A percentile compares a stretch with the other conserved stretches of the same genome.
phyloP scores from a whole-genome alignment of 2,888 invertebrate genomes.

The Clitarchus hookeri region DNA sequence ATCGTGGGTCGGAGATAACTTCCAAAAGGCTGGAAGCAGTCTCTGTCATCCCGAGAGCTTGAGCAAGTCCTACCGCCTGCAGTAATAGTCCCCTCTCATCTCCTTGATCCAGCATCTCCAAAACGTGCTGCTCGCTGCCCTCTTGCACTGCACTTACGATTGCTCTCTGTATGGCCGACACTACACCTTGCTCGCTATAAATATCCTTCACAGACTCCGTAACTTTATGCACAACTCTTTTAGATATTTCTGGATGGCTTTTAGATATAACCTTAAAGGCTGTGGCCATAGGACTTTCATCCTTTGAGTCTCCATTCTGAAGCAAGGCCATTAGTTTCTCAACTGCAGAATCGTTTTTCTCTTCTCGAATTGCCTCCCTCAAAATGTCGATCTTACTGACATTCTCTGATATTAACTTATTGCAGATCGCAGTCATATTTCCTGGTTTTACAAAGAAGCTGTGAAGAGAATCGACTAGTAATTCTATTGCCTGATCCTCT shows the following conservation, averaged over 20 bases:
- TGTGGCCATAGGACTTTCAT: conserved; percentile 64
- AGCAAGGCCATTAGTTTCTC: conserved; percentile 68
- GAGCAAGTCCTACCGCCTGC: conserved; percentile 71
- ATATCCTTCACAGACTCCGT: conserved; percentile 64
- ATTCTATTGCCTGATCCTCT: conserved; percentile 30
- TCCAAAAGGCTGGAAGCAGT: conserved; percentile 63
- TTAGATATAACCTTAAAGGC: conserved; percentile 70
- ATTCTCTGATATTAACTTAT: background rate
- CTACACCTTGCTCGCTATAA: conserved; percentile 67
- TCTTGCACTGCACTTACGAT: conserved; percentile 69
- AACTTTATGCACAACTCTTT: conserved; percentile 64
- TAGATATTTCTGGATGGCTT: conserved; percentile 64
- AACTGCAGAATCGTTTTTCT: conserved; percentile 63
- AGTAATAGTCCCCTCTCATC: conserved; percentile 57
- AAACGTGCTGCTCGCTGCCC: conserved; percentile 63
- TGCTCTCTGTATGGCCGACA: conserved; percentile 68
- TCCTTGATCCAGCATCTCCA: conserved; percentile 55
- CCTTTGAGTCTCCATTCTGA: conserved; percentile 25
- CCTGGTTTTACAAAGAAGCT: conserved; percentile 31
- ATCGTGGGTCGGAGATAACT: conserved; percentile 61
- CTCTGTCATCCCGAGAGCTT: conserved; percentile 68
- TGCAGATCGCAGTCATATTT: conserved; percentile 30
- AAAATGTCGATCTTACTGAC: conserved; percentile 66
- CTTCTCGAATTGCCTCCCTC: conserved; percentile 49
- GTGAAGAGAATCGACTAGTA: conserved; percentile 36